A percentile compares a stretch with the other conserved stretches of the same genome.
These are phyloP conservation scores for Mimumesa dahlbomi DNA, from an alignment of 2,888 invertebrate species.

Conservation along the genomic window DNA sequence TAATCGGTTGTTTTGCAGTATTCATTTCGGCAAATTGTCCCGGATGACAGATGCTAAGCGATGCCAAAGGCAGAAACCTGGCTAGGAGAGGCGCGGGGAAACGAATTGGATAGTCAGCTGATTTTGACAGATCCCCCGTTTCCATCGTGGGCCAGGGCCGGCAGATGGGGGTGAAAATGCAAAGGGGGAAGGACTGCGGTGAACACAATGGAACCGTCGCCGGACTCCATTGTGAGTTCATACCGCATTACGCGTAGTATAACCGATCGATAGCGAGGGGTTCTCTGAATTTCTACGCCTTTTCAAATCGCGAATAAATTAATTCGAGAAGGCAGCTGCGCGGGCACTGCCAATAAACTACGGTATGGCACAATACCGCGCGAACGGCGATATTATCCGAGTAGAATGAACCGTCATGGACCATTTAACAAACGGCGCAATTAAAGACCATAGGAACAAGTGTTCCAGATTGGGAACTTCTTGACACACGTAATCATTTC, in stretches of 20 bases:
- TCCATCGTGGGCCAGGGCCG: constrained; percentile 11
- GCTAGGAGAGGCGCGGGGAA: constrained; percentile 27
- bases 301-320: constrained; percentile 53
- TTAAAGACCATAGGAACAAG: too few relatives aligned
- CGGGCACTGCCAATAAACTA: constrained; percentile 32
- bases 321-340: constrained; percentile 55
- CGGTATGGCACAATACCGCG: not conserved
- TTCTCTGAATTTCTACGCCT: constrained; percentile 34
- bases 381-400: not conserved
- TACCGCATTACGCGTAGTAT: constrained; percentile 37
- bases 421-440: too few relatives aligned
- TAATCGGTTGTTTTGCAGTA: constrained; percentile 34
- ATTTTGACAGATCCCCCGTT: constrained; percentile 67
- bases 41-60: constrained; percentile 53
- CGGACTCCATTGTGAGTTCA: constrained; percentile 52
- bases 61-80: too few relatives aligned
- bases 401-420: too few relatives aligned
- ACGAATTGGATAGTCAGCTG: constrained; percentile 67
- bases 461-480: too few relatives aligned
- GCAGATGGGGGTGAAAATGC: constrained; percentile 28
- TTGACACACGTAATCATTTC: too few relatives aligned
- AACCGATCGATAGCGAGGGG: constrained; percentile 38
- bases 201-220: constrained; percentile 48
- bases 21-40: constrained; percentile 41
- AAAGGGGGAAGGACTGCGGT: constrained; percentile 20